Percentiles rank a stretch among this genome's conserved stretches.
Conservation (phyloP, 2,797 vertebrate genomes). For the Micrastur ruficollis region DNA sequence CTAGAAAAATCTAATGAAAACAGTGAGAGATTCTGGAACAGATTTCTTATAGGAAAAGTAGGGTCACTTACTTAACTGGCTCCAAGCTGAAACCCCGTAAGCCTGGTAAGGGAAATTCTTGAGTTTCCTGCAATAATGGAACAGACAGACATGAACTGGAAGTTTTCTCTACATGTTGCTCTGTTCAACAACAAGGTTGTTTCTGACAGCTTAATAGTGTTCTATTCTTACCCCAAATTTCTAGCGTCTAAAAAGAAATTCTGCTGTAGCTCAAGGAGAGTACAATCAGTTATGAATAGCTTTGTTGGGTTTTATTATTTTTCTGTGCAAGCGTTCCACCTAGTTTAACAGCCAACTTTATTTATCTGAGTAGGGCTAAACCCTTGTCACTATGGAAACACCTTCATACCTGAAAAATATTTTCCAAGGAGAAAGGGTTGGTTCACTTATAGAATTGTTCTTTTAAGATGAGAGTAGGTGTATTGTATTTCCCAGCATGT, state of each 20-base stretch:
- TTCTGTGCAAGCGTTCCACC: not conserved
- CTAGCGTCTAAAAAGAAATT: not conserved
- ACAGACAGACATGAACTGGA: not conserved
- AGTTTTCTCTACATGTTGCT: not conserved
- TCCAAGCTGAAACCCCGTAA: not conserved
- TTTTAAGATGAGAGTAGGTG: not conserved
- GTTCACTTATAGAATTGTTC: not conserved
- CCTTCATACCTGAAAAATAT: not conserved
- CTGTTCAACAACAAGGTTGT: not conserved
- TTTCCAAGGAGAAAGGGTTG: not conserved
- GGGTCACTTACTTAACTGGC: not conserved
- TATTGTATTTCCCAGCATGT: conserved; percentile 12
- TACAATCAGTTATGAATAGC: not conserved
- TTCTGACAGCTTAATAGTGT: not conserved
- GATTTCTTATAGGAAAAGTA: not conserved
- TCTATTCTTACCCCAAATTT: not conserved
- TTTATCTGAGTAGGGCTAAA: conserved; percentile 2
- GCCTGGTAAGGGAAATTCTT: not conserved
- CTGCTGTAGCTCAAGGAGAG: not conserved
- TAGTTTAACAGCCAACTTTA: not conserved
- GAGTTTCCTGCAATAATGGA: not conserved
- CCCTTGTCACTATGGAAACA: conserved; percentile 50
- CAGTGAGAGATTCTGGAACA: not conserved
- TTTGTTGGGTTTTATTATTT: not conserved
- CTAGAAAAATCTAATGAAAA: not conserved